A percentile compares a stretch with the other conserved stretches of the same genome.
Evolutionary conservation across 2,888 invertebrate genomes (phyloP).

Genomic region (Ennomos erosarius): DNA sequence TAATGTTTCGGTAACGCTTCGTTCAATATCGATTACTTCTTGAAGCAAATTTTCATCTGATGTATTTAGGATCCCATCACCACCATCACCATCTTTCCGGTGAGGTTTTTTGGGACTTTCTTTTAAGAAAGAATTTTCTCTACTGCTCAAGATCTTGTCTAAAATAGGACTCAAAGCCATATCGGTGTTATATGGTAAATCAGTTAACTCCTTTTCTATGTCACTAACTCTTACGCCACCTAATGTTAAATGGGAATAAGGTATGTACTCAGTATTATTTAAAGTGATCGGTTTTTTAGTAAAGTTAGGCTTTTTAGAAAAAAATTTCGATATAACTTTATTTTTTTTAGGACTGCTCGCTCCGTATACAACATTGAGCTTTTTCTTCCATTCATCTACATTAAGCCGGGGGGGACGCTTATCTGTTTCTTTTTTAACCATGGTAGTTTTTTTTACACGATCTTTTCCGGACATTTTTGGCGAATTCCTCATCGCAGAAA

Average conservation of each 20-base stretch:
- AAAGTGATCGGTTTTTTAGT: conserved; percentile 36
- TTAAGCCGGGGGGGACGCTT: conserved; percentile 48
- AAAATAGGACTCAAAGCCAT: conserved; percentile 70
- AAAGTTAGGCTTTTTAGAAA: conserved; percentile 43
- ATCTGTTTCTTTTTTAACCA: conserved; percentile 47
- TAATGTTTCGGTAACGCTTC: conserved; percentile 64
- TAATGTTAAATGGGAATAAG: conserved; percentile 77
- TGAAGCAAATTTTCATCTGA: conserved; percentile 78
- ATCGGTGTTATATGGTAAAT: conserved; percentile 63
- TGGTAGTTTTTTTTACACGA: conserved; percentile 43
- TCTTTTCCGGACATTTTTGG: conserved; percentile 49
- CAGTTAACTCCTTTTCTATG: conserved; percentile 71
- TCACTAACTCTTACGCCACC: conserved; percentile 75
- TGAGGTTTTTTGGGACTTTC: conserved; percentile 53
- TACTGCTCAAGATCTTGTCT: conserved; percentile 70
- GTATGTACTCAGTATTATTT: conserved; percentile 75
- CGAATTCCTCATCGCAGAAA: conserved; percentile 45
- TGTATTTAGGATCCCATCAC: conserved; percentile 62
- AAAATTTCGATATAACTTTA: conserved; percentile 43
- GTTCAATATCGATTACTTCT: conserved; percentile 75
- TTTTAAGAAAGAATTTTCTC: conserved; percentile 66
- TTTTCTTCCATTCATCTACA: conserved; percentile 72
- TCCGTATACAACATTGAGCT: conserved; percentile 68
- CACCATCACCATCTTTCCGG: conserved; percentile 51
- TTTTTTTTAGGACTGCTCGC: conserved; percentile 48